phyloP scores from a whole-genome alignment of 2,797 vertebrate genomes.

The Pelobates cultripes region DNA sequence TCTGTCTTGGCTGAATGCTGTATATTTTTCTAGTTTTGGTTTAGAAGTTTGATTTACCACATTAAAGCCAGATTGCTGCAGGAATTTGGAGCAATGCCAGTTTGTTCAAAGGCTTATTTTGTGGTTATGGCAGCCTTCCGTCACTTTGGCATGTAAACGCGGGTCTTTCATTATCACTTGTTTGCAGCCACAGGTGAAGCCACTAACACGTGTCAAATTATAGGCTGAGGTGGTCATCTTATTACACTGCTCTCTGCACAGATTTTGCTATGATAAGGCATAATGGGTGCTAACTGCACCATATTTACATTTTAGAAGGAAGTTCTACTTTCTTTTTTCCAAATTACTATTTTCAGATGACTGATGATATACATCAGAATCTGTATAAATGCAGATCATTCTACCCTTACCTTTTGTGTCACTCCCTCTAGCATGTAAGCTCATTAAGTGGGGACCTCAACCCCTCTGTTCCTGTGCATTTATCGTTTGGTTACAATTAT shows the following conservation, averaged over 20 bases:
- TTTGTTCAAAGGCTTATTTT: conserved; percentile 65
- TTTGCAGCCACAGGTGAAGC: conserved; percentile 56
- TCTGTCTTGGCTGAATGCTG: conserved; percentile 12
- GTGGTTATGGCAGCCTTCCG: conserved; percentile 64
- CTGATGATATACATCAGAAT: no score
- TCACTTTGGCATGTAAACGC: conserved; percentile 55
- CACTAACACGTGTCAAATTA: conserved; percentile 29
- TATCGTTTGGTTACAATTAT: no score
- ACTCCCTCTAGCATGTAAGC: no score
- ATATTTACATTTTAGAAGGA: neutral
- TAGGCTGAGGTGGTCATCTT: neutral
- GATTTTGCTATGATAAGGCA: neutral
- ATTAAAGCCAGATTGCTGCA: conserved; percentile 59
- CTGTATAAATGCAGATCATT: no score
- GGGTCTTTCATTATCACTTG: conserved; percentile 71
- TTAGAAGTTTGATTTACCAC: conserved; percentile 62
- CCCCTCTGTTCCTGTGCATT: no score
- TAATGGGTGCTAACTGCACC: neutral
- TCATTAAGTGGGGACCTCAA: no score
- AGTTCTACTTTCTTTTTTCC: no score
- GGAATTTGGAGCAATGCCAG: conserved; percentile 66
- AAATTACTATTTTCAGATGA: no score
- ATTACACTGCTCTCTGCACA: neutral
- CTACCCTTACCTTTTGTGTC: no score
- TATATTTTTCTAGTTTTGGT: neutral